These are phyloP conservation scores for Platyscapa corneri DNA, from an alignment of 1,140 invertebrate genomes.

Conservation along the genomic window DNA sequence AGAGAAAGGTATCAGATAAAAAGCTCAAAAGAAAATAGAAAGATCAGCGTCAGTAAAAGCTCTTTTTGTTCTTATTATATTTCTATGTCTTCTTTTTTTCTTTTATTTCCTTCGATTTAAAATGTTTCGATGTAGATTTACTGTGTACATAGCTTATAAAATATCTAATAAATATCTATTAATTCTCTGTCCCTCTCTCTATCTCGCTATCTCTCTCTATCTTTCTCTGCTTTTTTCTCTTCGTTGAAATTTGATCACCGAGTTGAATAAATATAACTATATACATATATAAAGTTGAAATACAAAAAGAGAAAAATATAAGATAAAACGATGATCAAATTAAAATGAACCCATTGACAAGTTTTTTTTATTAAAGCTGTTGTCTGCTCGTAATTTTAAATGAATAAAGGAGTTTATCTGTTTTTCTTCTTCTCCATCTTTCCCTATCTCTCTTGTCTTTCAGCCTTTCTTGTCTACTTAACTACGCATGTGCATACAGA, in stretches of 20 bases:
- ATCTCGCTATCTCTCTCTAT: no score
- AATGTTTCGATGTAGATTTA: no score
- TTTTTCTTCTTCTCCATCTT: neutral
- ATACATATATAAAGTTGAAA: neutral
- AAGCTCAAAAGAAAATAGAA: slow-evolving; percentile 51
- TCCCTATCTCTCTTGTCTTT: neutral
- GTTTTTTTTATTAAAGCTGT: slow-evolving; percentile 62
- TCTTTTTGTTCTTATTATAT: slow-evolving; percentile 10
- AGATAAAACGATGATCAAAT: slow-evolving; percentile 70
- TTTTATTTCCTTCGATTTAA: neutral
- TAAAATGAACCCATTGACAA: slow-evolving; percentile 73
- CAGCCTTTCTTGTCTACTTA: neutral
- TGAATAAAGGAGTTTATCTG: neutral
- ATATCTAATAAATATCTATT: no score
- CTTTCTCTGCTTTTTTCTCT: no score
- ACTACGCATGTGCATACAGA: neutral
- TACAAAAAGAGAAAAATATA: slow-evolving; percentile 49
- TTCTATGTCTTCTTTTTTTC: slow-evolving; percentile 14
- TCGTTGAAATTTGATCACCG: neutral
- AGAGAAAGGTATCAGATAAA: neutral
- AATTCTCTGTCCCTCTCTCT: no score
- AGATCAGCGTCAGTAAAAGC: slow-evolving; percentile 55
- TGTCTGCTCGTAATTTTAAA: slow-evolving; percentile 3
- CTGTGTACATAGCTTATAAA: no score
- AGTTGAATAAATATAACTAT: neutral